Base-by-base conservation (phyloP, 1,140 invertebrate species). In the Parapsyche elsis region DNA sequence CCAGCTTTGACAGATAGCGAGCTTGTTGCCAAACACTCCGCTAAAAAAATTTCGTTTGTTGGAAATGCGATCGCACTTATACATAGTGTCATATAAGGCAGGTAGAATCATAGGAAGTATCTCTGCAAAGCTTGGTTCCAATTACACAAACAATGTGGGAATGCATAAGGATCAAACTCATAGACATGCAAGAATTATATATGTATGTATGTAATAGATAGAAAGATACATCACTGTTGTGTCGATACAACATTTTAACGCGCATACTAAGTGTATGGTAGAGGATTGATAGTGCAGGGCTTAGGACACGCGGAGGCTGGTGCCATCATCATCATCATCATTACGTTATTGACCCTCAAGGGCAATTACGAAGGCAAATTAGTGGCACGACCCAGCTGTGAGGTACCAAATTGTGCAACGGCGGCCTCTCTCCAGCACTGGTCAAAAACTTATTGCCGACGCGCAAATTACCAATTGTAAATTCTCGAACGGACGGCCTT, bases 341-440 rank as follows among this genome's bases (percentile, higher is more conserved):
- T 71, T 71, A 71, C 67, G 5, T 45, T 30, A 45, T 45, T 45
- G 67, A 71, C 67, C 67, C 38, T 71, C 67, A 45, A 38, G 23
- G 24, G 26, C 67, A 71, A 71, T 71, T 71, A 71, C 38, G 38
- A n/a, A 46, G n/a, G 71, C 71, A 46, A 73, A 73, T 73, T 73
- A 73, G 71, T 10, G 46, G 9, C 46, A 38, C 67, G 67, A 61
- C 57, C 57, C 67, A 26, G 26, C 67, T n/a, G 67, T n/a, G 7
- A 71, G 67, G 23, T 71, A 45, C 38, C 44, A 67, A 67, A 67
- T 67, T 67, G 64, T 67, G 64, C 64, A 67, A 67, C 24, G 24
- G 21, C n/a, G n/a, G n/a, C n/a, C n/a, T n/a, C n/a, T n/a, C n/a
- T n/a, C n/a, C n/a, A n/a, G n/a, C 16, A 61, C 57, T 16, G 24